Evolutionary conservation across 53 echinoderm and acorn worm genomes (phyloP), one percentile per base, ranked within the genome.

Genomic region (Temnopleurus reevesii): DNA sequence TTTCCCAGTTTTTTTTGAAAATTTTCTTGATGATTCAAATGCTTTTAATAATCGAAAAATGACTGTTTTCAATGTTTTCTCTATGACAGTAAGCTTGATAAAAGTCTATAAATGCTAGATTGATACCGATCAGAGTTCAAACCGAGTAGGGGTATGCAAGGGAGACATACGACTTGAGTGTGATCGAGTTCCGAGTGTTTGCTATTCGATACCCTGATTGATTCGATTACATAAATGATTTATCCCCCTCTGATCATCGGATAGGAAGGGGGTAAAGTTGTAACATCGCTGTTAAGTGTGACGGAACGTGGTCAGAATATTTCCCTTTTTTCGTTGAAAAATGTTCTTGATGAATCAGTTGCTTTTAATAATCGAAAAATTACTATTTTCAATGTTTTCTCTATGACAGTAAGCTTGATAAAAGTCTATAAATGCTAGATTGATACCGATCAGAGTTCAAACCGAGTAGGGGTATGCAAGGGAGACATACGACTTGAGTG

Each of bases 161-260:
- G 60, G 85, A 60, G 59, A 59, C 60, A 85, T 60, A 25, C 61
- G 2, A 45, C 85, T 47, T 38, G 45, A 46, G 85, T 44, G 58
- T 85, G 59, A 85, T 85, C 85, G 60, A 58, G 85, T 85, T 85
- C 44, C 85, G 44, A 38, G 38, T 44, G 45, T 45, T 23, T 12
- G 88, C 49, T 17, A 87, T 46, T 87, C 88, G 65, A 87, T 87
- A 87, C 88, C 18, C 55, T 31, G 66, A 87, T 87, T 87, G 88
- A 87, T 64, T 87, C 51, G 88, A 87, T 71, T 66, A 87, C 65
- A 87, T 87, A 87, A 65, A 87, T 87, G 65, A 87, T 87, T 87
- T 66, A 66, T 66, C n/a, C 88, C n/a, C 88, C 19, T n/a, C 29
- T 35, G 88, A 49, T 49, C 88, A 30, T 5, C 30, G n/a, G n/a